Base-by-base conservation (phyloP, 2,113 vertebrate genomes). In the Symphodus melops region DNA sequence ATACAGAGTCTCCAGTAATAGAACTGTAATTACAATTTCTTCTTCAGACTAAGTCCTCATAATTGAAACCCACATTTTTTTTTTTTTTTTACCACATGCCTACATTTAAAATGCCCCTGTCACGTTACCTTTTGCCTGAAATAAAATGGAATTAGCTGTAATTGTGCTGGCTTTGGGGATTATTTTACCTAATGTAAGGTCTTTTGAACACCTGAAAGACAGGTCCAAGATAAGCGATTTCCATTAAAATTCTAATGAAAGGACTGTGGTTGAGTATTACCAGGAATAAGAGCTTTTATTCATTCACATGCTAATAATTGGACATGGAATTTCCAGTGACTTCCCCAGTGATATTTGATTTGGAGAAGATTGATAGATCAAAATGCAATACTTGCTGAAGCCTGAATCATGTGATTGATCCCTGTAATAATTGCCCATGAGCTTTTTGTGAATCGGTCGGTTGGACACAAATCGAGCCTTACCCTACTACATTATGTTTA, bases 121-220 rank as follows among this genome's bases (percentile, higher is more conserved):
- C 79, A 81, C 21, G 56, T 91, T 86, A 93, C 91, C 90, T 93
- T 93, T 91, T 83, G 69, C 86, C 82, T 71, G 86, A 92, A 90
- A 91, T 91, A 88, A 89, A 92, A 90, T 88, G 81, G 90, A 92
- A 94, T 92, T 92, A 94, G 71, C 66, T 81, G 86, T 91, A 93
- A 92, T 92, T 92, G 84, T 67, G 51, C 66, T 57, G 81, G 83
- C 88, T 94, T 93, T 90, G 78, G 65, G 85, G 91, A 93, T 94
- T 92, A 90, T 90, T 91, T 89, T 81, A 90, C 86, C 87, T 88
- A 82, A 90, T 62, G 75, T 82, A 68, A 89, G 74, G 85, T 86
- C 82, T 78, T 91, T 78, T 88, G 81, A 92, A 92, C 83, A 92
- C 89, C 91, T 91, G 90, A 89, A 91, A 89, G 84, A 92, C 83